A percentile compares a stretch with the other conserved stretches of the same genome.
phyloP scores from a whole-genome alignment of 1,140 invertebrate species.

The Hylaeus anthracinus region DNA sequence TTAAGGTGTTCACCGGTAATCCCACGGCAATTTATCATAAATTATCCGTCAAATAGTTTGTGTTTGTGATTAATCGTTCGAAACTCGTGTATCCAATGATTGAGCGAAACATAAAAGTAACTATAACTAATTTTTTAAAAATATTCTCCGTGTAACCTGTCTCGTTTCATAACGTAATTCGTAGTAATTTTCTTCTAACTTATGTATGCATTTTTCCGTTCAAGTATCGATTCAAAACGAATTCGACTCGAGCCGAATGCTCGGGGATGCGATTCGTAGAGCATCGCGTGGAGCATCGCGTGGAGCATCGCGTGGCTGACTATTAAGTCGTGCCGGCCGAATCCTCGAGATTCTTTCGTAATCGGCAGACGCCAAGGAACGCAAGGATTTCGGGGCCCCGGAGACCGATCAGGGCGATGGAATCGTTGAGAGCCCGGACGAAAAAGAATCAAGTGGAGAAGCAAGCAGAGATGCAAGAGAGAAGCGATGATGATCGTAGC shows the following conservation, averaged over 20 bases:
- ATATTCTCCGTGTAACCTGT: too few species aligned
- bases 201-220: too few species aligned
- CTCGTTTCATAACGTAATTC: too few species aligned
- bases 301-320: constrained; percentile 38
- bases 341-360: constrained; percentile 64
- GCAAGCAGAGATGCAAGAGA: constrained; percentile 28
- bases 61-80: constrained; percentile 18
- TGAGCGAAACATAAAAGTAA: not conserved
- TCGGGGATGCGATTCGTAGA: constrained; percentile 32
- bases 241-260: constrained; percentile 1
- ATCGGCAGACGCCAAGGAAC: constrained; percentile 49
- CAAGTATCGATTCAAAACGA: too few species aligned
- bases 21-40: constrained; percentile 38
- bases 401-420: constrained; percentile 33
- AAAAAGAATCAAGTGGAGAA: constrained; percentile 1
- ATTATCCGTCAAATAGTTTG: constrained; percentile 20
- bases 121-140: too few species aligned
- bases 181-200: too few species aligned
- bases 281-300: constrained; percentile 24
- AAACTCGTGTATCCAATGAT: not conserved
- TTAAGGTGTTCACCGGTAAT: constrained; percentile 37
- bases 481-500: constrained; percentile 9
- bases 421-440: not conserved
- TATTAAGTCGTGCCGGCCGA: constrained; percentile 56
- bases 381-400: constrained; percentile 53